Conservation (phyloP, 2,113 vertebrate species). For the Psammodynastes pulverulentus region DNA sequence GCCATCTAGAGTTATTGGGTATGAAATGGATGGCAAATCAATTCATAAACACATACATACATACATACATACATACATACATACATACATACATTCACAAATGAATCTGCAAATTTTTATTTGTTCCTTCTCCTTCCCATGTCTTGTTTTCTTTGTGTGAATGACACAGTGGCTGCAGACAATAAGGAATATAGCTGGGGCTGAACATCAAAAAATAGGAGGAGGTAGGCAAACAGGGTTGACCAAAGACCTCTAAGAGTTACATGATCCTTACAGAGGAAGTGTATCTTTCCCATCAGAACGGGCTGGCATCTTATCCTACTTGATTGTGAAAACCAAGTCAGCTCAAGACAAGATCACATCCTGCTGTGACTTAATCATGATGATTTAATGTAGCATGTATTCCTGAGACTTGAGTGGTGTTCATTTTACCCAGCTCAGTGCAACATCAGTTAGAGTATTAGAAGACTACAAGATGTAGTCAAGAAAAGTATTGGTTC, state of each 20-base stretch:
- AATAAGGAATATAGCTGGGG: neutral
- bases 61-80: no score
- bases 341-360: neutral
- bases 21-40: no score
- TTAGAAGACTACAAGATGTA: neutral
- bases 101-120: neutral
- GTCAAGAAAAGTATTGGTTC: neutral
- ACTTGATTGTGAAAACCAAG: neutral
- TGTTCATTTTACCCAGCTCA: neutral
- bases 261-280: neutral
- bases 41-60: neutral
- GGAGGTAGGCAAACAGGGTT: neutral
- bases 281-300: neutral
- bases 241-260: neutral
- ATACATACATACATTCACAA: neutral
- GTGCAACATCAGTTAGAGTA: neutral
- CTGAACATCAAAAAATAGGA: neutral
- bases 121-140: neutral
- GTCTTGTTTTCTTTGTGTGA: neutral
- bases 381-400: neutral
- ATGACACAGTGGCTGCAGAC: neutral
- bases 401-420: neutral
- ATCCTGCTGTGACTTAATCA: neutral
- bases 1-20: neutral
- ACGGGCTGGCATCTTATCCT: neutral